These are phyloP conservation scores for Cryptotermes secundus DNA, from an alignment of 1,140 invertebrate genomes.

Conservation along the genomic window DNA sequence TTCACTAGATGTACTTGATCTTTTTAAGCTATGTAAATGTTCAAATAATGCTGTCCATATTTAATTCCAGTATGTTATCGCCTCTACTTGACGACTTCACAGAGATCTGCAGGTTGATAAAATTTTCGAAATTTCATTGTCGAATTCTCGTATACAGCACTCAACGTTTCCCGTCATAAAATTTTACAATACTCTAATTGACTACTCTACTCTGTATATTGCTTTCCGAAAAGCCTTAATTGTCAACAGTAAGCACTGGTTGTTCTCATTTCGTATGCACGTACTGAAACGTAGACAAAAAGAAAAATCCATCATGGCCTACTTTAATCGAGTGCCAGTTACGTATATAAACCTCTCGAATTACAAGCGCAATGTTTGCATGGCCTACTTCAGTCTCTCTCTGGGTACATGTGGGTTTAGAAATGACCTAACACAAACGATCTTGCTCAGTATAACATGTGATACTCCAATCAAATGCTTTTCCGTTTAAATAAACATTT, in stretches of 20 bases:
- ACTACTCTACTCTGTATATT: background rate
- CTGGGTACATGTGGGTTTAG: background rate
- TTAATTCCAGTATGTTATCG: too few relatives aligned
- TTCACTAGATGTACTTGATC: too few relatives aligned
- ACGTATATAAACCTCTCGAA: background rate
- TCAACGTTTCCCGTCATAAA: background rate
- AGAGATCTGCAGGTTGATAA: background rate
- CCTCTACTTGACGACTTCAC: too few relatives aligned
- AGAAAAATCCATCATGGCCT: background rate
- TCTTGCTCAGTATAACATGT: background rate
- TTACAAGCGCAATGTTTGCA: slow-evolving; percentile 4
- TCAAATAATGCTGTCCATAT: too few relatives aligned
- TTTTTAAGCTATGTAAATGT: too few relatives aligned
- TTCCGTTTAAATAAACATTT: background rate
- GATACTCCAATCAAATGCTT: background rate
- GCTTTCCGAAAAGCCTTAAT: background rate
- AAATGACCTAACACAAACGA: background rate
- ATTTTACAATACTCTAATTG: background rate
- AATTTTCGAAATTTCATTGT: background rate
- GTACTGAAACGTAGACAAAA: background rate
- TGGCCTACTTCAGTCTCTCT: background rate
- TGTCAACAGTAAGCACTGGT: background rate
- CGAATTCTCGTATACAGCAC: background rate
- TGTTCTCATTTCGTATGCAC: background rate
- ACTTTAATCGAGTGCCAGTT: background rate